Evolutionary conservation across 2,113 vertebrate genomes (phyloP), one percentile per base, ranked within the genome.

Genomic region (Grantiella picta): DNA sequence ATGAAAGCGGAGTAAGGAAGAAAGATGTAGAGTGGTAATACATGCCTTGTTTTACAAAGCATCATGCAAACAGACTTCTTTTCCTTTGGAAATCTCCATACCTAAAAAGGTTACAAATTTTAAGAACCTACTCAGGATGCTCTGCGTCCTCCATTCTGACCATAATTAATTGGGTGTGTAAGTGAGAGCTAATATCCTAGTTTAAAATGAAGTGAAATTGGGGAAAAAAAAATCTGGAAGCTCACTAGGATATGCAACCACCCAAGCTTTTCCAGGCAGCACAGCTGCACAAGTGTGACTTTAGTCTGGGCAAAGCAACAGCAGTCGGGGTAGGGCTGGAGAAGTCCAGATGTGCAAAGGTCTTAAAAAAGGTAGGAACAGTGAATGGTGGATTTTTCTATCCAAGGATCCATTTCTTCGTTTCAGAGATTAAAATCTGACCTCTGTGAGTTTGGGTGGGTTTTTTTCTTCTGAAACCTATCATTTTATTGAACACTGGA

Each of bases 401-500:
- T 81, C 69, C 44, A 31, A 64, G 45, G 23, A 73, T 73, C 47
- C 6, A 2, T 92, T 86, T 90, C 57, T 71, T 83, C 36, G 31
- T 94, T 83, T 71, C n/a, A 75, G 57, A 89, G 47, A 71, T 86
- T 84, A 86, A 89, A 91, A 89, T 95, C 53, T 92, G 47, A 89
- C 28, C 64, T 61, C 28, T 68, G n/a, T 64, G 53, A 7, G 40
- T 33, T 72, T 72, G 40, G 20, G 8, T 33, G 35, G 1, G 23
- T 25, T 31, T 61, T 50, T 94, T 69, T 80, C 25, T 79, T 72
- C 47, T 25, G 60, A 80, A 63, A 73, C 45, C 31, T 98, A 76
- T 99, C 97, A 2, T 99, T 97, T 2, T 95, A 95, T 44, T 98
- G 97, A 18, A 97, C 98, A 36, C 98, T 99, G 85, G 99, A 99